These are phyloP conservation scores for Ischnura elegans DNA, from an alignment of 2,888 invertebrate species.

Conservation along the genomic window DNA sequence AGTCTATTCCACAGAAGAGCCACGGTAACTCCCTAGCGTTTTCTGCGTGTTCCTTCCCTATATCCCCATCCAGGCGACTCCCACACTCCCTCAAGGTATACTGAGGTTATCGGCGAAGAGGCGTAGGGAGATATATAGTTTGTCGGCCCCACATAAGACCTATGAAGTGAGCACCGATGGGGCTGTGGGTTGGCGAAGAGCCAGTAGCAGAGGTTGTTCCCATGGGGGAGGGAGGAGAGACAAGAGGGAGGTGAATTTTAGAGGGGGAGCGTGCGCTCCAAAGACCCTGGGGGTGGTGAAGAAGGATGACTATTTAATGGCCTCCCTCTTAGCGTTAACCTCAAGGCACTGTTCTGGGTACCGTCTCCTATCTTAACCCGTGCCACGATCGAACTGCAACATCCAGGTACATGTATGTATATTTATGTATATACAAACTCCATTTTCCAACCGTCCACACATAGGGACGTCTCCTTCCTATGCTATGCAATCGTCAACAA, in stretches of 20 bases:
- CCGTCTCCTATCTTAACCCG: neutral
- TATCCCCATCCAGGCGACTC: slow-evolving; percentile 25
- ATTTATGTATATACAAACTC: no score
- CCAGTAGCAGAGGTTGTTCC: neutral
- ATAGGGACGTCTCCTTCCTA: no score
- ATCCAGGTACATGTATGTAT: no score
- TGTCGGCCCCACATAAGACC: neutral
- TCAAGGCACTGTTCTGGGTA: slow-evolving; percentile 65
- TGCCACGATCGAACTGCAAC: neutral
- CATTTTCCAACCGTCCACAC: no score
- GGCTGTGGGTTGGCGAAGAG: neutral
- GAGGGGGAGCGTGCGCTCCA: neutral
- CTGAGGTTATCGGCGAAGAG: no score
- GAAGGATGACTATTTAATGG: slow-evolving; percentile 67
- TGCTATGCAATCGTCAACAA: no score
- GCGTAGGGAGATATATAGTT: neutral
- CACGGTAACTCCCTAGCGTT: neutral
- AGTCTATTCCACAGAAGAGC: neutral
- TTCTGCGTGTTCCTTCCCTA: neutral
- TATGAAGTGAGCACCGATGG: neutral
- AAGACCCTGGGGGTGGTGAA: slow-evolving; percentile 25
- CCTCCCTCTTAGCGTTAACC: slow-evolving; percentile 54
- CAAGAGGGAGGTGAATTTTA: neutral
- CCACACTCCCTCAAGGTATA: neutral
- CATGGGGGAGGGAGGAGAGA: neutral